phyloP scores from a whole-genome alignment of 1,140 invertebrate genomes.

The Drosophila nasuta region DNA sequence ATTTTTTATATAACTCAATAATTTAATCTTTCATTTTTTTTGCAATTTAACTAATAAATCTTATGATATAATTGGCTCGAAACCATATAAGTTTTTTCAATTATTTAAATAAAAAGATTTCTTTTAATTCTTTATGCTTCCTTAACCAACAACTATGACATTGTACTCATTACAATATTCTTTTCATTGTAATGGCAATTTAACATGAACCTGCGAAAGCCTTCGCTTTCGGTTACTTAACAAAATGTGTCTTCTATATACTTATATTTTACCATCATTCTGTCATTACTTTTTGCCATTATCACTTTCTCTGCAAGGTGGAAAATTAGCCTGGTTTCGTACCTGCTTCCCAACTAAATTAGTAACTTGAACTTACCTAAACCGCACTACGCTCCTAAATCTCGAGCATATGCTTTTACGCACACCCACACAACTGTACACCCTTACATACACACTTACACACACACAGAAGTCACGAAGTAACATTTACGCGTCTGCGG shows the following conservation, averaged over 20 bases:
- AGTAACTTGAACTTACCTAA: slow-evolving; percentile 14
- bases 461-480: slow-evolving; percentile 57
- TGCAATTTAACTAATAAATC: too few species aligned
- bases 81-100: too few species aligned
- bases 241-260: too few species aligned
- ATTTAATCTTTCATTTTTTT: too few species aligned
- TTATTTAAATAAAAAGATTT: too few species aligned
- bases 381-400: slow-evolving; percentile 16
- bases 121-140: too few species aligned
- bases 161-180: neutral
- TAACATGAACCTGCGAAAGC: neutral
- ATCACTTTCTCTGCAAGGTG: neutral
- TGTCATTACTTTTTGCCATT: neutral
- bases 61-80: too few species aligned
- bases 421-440: slow-evolving; percentile 1
- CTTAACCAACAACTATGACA: neutral
- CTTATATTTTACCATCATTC: neutral
- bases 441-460: neutral
- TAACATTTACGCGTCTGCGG: slow-evolving; percentile 67
- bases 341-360: neutral
- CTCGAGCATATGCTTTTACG: slow-evolving; percentile 18
- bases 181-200: neutral
- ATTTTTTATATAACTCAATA: too few species aligned
- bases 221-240: neutral
- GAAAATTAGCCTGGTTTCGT: neutral